Percentiles rank a stretch among this genome's conserved stretches.
phyloP scores from a whole-genome alignment of 2,797 vertebrate species.

The Propithecus deckenii region DNA sequence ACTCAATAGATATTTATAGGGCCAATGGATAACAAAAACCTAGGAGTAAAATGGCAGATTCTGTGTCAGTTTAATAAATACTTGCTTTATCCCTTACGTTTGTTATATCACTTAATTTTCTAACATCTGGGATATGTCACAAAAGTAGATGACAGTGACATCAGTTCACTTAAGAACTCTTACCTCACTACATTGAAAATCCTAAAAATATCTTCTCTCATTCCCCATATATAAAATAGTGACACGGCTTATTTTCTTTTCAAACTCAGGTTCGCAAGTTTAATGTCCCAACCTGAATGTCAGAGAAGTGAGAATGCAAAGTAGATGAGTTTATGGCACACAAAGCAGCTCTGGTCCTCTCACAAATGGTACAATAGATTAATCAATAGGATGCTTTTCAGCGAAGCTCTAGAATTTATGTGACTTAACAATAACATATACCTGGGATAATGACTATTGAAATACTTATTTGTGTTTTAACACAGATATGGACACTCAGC shows the following conservation, averaged over 20 bases:
- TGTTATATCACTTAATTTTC: background rate
- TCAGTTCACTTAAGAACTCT: background rate
- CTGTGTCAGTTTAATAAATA: background rate
- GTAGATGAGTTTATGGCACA: background rate
- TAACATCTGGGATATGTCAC: background rate
- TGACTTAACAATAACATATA: conserved; percentile 13
- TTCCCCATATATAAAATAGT: background rate
- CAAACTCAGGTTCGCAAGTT: background rate
- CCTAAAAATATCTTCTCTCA: background rate
- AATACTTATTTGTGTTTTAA: conserved; percentile 69
- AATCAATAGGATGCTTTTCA: background rate
- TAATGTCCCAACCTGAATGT: background rate
- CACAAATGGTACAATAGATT: background rate
- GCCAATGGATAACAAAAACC: background rate
- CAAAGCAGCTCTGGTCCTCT: background rate
- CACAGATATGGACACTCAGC: conserved; percentile 55
- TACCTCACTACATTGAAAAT: background rate
- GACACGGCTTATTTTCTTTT: background rate
- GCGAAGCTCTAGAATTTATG: background rate
- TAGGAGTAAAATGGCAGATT: background rate
- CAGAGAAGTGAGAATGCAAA: background rate
- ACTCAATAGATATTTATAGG: background rate
- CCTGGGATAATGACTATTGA: conserved; percentile 57
- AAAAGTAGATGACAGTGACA: background rate
- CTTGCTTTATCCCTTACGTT: background rate